phyloP scores from a whole-genome alignment of 2,797 vertebrate species.

The Crypturellus tataupa region DNA sequence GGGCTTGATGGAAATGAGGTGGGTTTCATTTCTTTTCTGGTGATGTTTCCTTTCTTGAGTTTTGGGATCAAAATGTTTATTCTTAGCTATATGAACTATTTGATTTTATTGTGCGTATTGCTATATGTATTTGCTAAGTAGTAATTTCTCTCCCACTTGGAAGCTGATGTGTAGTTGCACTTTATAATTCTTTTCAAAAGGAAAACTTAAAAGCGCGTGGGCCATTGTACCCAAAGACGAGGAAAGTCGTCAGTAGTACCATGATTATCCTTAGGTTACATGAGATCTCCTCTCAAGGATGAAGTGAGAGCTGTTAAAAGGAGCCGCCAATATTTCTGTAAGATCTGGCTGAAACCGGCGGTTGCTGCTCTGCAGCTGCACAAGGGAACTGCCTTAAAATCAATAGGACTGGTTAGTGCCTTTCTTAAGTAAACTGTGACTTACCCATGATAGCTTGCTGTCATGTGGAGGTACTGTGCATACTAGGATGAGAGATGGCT shows the following conservation, averaged over 20 bases:
- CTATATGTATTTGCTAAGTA: not conserved
- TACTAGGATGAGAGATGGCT: not conserved
- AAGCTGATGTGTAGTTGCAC: not conserved
- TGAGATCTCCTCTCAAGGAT: not conserved
- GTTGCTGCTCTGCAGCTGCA: not conserved
- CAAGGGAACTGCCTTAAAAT: not conserved
- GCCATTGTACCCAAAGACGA: not conserved
- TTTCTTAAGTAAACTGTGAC: not conserved
- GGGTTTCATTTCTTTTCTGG: not conserved
- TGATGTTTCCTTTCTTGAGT: not conserved
- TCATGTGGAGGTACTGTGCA: not conserved
- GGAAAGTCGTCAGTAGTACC: not conserved
- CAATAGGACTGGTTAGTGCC: not conserved
- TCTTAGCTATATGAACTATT: not conserved
- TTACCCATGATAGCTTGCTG: not conserved
- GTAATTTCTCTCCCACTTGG: not conserved
- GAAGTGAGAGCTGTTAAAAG: not conserved
- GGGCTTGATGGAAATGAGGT: not conserved
- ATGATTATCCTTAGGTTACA: not conserved
- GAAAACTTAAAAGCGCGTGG: not conserved
- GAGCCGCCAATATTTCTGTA: not conserved
- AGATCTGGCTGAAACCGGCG: not conserved
- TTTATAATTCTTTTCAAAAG: not conserved
- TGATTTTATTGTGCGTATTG: not conserved
- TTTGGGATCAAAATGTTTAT: not conserved